Evolutionary conservation across 1,140 invertebrate species (phyloP).

Genomic region (Ceratitis capitata): DNA sequence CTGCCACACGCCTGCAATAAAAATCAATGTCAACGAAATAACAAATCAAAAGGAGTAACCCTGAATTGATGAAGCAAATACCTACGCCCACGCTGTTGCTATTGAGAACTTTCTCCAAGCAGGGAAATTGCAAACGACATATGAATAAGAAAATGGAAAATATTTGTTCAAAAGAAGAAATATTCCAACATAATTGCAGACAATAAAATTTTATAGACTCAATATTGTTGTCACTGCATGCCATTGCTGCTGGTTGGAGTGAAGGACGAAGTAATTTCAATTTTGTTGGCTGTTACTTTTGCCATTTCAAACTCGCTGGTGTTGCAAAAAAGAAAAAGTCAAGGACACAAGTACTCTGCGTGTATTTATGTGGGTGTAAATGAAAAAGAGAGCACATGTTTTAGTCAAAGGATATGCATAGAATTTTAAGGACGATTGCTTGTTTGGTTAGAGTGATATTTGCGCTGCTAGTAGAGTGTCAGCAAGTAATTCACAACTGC

Average conservation of each 20-base stretch:
- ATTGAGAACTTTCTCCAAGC: neutral
- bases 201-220: neutral
- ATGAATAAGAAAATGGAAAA: neutral
- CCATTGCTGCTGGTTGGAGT: neutral
- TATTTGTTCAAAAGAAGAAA: neutral
- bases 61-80: neutral
- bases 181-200: neutral
- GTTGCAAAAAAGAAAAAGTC: too few species aligned
- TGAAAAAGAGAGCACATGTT: neutral
- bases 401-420: neutral
- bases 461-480: neutral
- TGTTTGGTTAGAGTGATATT: neutral
- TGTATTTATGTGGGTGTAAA: neutral
- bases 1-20: constrained; percentile 11
- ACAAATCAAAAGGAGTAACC: neutral
- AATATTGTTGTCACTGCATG: neutral
- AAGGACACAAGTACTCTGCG: neutral
- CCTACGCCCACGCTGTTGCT: too few species aligned
- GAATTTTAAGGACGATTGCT: neutral
- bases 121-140: neutral
- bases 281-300: neutral
- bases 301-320: too few species aligned
- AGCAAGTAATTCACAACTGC: constrained; percentile 26
- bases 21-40: constrained; percentile 1
- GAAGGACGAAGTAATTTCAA: neutral